These are phyloP conservation scores for Pollimyrus isidori DNA, from an alignment of 2,113 vertebrate species.

Conservation along the genomic window DNA sequence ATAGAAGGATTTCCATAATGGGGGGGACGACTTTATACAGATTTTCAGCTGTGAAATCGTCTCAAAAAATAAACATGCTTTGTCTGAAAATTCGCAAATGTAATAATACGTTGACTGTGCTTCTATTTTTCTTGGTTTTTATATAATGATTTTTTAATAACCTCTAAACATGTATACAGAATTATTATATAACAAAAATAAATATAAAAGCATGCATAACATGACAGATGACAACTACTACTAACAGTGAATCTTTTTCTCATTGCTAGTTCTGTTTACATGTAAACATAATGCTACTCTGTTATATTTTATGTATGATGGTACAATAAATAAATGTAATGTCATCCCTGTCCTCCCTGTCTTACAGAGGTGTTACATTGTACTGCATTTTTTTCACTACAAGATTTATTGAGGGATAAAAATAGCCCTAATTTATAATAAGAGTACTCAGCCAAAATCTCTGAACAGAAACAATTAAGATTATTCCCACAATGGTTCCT, in stretches of 20 bases:
- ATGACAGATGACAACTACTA: background rate
- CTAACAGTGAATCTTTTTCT: background rate
- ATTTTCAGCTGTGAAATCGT: background rate
- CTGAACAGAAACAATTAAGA: conserved; percentile 33
- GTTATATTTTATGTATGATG: background rate
- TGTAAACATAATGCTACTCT: background rate
- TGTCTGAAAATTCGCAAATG: background rate
- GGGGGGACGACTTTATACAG: background rate
- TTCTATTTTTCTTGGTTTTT: background rate
- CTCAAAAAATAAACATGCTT: background rate
- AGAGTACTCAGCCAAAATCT: conserved; percentile 43
- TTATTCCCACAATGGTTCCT: background rate
- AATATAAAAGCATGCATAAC: background rate
- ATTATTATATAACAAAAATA: background rate
- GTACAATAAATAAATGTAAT: conserved; percentile 55
- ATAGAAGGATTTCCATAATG: background rate
- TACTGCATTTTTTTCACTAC: conserved; percentile 22
- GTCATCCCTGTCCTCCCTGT: conserved; percentile 8
- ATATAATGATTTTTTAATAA: background rate
- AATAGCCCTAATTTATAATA: conserved; percentile 58
- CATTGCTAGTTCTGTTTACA: background rate
- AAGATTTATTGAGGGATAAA: conserved; percentile 56
- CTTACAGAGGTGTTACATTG: conserved; percentile 26
- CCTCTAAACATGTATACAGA: background rate
- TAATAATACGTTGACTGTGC: background rate